These are phyloP conservation scores for Podarcis siculus DNA, from an alignment of 2,797 vertebrate species.

Conservation along the genomic window DNA sequence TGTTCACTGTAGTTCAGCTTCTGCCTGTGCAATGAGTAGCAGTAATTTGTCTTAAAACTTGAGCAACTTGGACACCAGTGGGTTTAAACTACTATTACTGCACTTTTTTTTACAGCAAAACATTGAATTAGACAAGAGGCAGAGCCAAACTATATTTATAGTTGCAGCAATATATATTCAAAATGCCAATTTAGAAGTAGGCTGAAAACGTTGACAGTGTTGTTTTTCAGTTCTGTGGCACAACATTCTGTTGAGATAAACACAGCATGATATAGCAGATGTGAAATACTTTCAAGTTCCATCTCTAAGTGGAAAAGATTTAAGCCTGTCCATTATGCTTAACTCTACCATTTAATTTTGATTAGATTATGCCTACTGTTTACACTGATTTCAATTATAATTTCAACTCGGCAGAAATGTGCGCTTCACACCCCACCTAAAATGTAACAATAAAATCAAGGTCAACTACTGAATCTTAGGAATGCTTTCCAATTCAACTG, in stretches of 20 bases:
- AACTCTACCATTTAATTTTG: not conserved
- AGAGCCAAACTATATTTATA: not conserved
- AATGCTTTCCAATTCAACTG: constrained; percentile 3
- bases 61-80: not conserved
- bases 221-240: not conserved
- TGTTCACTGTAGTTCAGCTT: not conserved
- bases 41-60: not conserved
- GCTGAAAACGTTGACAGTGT: not conserved
- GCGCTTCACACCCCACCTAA: not conserved
- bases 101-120: not conserved
- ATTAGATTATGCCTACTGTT: not conserved
- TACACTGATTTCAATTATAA: not conserved
- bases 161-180: accelerated
- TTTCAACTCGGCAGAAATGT: not conserved
- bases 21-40: not conserved
- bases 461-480: not conserved
- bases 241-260: not conserved
- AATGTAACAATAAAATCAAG: not conserved
- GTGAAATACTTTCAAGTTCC: not conserved
- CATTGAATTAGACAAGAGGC: not conserved
- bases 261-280: not conserved
- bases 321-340: not conserved
- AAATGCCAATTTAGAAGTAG: not conserved
- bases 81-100: not conserved
- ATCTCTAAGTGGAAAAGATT: not conserved